Percentiles rank a stretch among this genome's conserved stretches.
These are phyloP conservation scores for Noturus placidus DNA, from an alignment of 2,113 vertebrate genomes.

Conservation along the genomic window DNA sequence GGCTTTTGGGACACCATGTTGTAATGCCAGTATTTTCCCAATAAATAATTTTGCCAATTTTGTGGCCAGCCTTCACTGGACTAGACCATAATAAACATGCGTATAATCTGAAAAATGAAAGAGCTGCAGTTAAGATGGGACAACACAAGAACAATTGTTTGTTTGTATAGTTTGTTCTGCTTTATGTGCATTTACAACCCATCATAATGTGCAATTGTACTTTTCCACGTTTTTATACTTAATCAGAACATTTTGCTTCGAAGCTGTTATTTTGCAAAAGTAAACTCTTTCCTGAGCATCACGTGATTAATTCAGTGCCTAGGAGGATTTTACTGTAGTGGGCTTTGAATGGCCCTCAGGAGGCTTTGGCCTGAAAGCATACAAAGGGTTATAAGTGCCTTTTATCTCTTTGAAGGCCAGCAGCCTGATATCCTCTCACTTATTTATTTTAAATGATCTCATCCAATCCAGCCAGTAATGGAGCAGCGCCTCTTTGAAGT, in stretches of 20 bases:
- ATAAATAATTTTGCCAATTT: neutral
- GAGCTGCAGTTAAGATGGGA: neutral
- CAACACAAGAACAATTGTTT: neutral
- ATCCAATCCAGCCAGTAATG: constrained; percentile 41
- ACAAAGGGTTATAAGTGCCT: constrained; percentile 45
- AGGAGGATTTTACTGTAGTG: neutral
- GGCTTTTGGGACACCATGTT: too few relatives aligned
- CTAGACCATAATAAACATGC: neutral
- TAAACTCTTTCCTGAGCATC: constrained; percentile 21
- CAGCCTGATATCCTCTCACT: constrained; percentile 42
- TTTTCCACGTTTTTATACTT: neutral
- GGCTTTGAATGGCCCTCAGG: constrained; percentile 34
- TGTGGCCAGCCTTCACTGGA: neutral
- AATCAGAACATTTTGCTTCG: neutral
- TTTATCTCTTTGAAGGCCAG: constrained; percentile 52
- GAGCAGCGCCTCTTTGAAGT: constrained; percentile 29
- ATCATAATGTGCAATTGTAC: too few relatives aligned
- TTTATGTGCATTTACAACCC: neutral
- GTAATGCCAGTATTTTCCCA: neutral
- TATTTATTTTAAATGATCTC: constrained; percentile 48
- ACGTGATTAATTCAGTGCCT: constrained; percentile 19
- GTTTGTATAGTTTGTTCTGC: neutral
- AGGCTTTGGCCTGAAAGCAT: constrained; percentile 48
- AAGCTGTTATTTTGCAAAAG: neutral
- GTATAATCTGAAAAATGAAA: neutral